Evolutionary conservation across 2,113 vertebrate genomes (phyloP), one percentile per base, ranked within the genome.

Genomic region (Cyanoramphus novaezelandiae): DNA sequence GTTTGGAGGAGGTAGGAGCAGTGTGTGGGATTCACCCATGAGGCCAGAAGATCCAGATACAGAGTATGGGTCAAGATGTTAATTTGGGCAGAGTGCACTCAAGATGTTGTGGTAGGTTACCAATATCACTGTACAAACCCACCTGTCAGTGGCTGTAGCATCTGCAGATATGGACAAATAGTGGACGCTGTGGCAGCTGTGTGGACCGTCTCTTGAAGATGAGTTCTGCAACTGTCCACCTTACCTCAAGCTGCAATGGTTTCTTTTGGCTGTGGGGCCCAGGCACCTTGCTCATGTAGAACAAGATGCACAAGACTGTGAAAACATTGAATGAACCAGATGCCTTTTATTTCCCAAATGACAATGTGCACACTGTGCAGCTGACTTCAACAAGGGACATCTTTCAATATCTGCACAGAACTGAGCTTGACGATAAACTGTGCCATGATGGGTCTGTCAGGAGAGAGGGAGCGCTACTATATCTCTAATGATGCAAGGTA

Each of bases 21-120:
- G 24, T 28, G 44, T 16, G 31, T 69, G 49, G n/a, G 19, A 35
- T 47, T 85, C 7, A 6, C 11, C 52, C 43, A 33, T 0, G 0
- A 72, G 55, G 12, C 9, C 28, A 57, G 86, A 64, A 8, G 13
- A 33, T 59, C 18, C 20, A 60, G 70, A 77, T 69, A 28, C 4
- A 79, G 41, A 41, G 6, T 33, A 39, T 57, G 35, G 82, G 19
- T 16, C 15, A 57, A 68, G n/a, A 57, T 29, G 52, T 29, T 39
- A 5, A 9, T 53, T 33, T 53, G 11, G 14, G 14, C 35, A 49
- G 35, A 24, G 35, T 18, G n/a, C 31, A 37, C 11, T 6, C 63
- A 47, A 27, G 13, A 13, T 9, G 3, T 59, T 75, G 49, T 43
- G 35, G 39, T 7, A 35, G 35, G 27, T 79, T 37, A 76, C 23